Conservation (phyloP, 2,113 vertebrate species). For the Zosterops borbonicus region DNA sequence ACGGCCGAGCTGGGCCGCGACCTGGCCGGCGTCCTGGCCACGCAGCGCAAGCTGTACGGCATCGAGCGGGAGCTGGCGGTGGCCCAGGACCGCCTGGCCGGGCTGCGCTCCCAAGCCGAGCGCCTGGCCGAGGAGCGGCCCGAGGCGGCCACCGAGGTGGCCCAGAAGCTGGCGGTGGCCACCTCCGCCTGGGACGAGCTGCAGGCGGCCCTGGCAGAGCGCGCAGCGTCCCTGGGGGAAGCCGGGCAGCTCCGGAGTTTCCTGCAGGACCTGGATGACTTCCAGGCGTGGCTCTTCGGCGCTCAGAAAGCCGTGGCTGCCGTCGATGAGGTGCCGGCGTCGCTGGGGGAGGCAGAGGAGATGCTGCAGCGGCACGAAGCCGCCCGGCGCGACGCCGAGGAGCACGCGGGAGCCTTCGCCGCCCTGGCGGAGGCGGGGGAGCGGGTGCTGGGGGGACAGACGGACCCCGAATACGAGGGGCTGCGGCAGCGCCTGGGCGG, state of each 20-base stretch:
- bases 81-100: slow-evolving; percentile 79
- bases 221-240: slow-evolving; percentile 86
- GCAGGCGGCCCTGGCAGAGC: slow-evolving; percentile 78
- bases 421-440: slow-evolving; percentile 76
- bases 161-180: slow-evolving; percentile 64
- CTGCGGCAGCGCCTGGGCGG: slow-evolving; percentile 85
- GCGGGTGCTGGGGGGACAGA: slow-evolving; percentile 80
- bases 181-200: slow-evolving; percentile 82
- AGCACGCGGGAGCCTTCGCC: slow-evolving; percentile 78
- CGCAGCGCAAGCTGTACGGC: slow-evolving; percentile 92
- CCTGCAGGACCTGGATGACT: slow-evolving; percentile 92
- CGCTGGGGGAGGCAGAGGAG: slow-evolving; percentile 86
- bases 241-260: slow-evolving; percentile 94
- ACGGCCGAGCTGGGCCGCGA: slow-evolving; percentile 88
- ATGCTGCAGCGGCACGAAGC: slow-evolving; percentile 81
- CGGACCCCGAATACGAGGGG: slow-evolving; percentile 87
- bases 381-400: slow-evolving; percentile 77
- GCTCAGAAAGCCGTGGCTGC: slow-evolving; percentile 90
- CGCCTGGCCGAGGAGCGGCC: slow-evolving; percentile 81
- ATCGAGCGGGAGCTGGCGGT: slow-evolving; percentile 88
- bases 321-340: slow-evolving; percentile 83
- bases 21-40: slow-evolving; percentile 87
- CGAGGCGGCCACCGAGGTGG: slow-evolving; percentile 77
- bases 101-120: slow-evolving; percentile 80
- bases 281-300: slow-evolving; percentile 91